Evolutionary conservation across 1,140 invertebrate genomes (phyloP), one percentile per base, ranked within the genome.

Genomic region (Littorina saxatilis): DNA sequence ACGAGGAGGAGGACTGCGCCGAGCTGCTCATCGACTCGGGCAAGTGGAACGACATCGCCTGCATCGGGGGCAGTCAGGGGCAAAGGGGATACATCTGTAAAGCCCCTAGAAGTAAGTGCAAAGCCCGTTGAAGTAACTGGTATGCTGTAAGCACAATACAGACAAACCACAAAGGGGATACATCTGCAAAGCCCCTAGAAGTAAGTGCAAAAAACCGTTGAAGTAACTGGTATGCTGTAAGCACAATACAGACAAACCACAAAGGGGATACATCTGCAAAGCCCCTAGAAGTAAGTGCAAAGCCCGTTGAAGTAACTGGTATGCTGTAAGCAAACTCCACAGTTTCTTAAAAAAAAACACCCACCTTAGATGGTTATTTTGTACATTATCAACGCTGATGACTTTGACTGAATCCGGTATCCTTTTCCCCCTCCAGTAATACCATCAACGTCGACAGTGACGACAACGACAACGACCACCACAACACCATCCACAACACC

Each of bases 31-130:
- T 74, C 17, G 40, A 15, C 23, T n/a, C 37, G 1, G 84, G 85
- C 35, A 79, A 76, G 35, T 85, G 85, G 85, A 84, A 86, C 76
- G 86, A 86, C 80, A 40, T 81, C 35, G 63, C 83, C 50, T 87
- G 86, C 72, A 75, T 78, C 35, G n/a, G 35, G 15, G 37, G 55
- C 37, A n/a, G n/a, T 39, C 1, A 11, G 32, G 66, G 66, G 0
- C 78, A 82, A 75, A 27, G 80, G 40, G 84, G 83, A 20, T 87
- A 81, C 66, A 61, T 87, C 43, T 87, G 86, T 79, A 76, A 84
- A 66, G 61, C 52, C 2, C 73, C 73, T 5, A 75, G 79, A 83
- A 68, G 85, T 86, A 76, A 55, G 79, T 27, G n/a, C n/a, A n/a
- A n/a, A n/a, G n/a, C n/a, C n/a, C n/a, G 52, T 11, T 50, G 47